A percentile compares a stretch with the other conserved stretches of the same genome.
These are phyloP conservation scores for Cancer borealis DNA, from an alignment of 2,888 invertebrate genomes.

Conservation along the genomic window DNA sequence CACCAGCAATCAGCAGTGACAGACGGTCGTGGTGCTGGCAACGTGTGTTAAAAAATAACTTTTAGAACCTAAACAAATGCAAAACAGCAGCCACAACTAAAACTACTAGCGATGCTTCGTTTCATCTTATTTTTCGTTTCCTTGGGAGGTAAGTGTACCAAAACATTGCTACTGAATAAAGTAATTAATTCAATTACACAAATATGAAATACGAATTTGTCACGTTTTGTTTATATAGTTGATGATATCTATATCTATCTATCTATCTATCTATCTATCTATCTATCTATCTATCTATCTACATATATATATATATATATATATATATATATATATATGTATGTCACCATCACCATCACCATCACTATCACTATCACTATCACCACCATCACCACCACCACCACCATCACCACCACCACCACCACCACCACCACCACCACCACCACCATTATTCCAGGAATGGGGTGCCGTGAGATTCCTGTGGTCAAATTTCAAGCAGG, in stretches of 20 bases:
- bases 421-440: neutral
- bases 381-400: neutral
- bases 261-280: too few relatives aligned
- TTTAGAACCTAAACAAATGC: too few relatives aligned
- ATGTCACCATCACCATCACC: too few relatives aligned
- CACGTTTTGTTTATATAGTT: too few relatives aligned
- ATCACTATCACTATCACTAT: neutral
- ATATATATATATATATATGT: too few relatives aligned
- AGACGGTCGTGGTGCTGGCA: neutral
- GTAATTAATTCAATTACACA: neutral
- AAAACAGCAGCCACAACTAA: too few relatives aligned
- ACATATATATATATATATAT: neutral
- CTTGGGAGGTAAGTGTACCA: neutral
- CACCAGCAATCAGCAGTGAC: neutral
- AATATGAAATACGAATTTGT: neutral
- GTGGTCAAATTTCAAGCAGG: neutral
- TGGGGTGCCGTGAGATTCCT: constrained; percentile 4
- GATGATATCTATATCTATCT: too few relatives aligned
- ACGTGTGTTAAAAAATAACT: neutral
- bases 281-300: too few relatives aligned
- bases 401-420: neutral
- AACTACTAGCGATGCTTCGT: neutral
- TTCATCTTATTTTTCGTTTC: neutral
- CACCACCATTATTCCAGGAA: neutral
- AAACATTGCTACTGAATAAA: neutral